Base-by-base conservation (phyloP, 2,113 vertebrate genomes). In the Hypocryptadius cinnamomeus region DNA sequence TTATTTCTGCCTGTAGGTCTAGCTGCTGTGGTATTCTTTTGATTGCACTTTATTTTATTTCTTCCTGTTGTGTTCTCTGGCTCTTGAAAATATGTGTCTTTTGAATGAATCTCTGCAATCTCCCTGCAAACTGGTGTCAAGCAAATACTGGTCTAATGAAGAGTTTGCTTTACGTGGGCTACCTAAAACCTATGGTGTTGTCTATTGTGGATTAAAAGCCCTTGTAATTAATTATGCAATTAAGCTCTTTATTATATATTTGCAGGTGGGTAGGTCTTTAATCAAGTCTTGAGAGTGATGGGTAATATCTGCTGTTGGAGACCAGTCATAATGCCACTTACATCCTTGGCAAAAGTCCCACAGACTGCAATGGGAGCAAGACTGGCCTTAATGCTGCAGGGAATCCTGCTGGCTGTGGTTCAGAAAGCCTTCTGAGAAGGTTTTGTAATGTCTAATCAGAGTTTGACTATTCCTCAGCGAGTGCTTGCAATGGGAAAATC, bases 131-230 rank as follows among this genome's bases (percentile, higher is more conserved):
- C 8, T 8, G 22, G 48, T 56, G 40, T 42, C 42, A 25, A 44
- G n/a, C 9, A 87, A 85, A 81, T 60, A 37, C n/a, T 40, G 65
- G 61, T 79, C 51, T 81, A 91, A 91, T 71, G 72, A 86, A 88
- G 68, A 72, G 64, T 47, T 80, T 84, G 56, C 51, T 72, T 25
- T 40, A 56, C 44, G 45, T 42, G 42, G 42, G 50, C 65, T 84
- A 68, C 79, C 95, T 97, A 96, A 97, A 98, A 96, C 97, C 85
- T 94, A 96, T 93, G 94, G 92, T 40, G 85, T 68, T 83, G 91
- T 93, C 94, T 93, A 44, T 45, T 71, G 85, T 68, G 53, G 74
- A 89, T 95, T 96, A 87, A 97, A 94, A 83, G 35, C 40, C 51
- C 30, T 93, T 47, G 77, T 94, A 96, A 94, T 96, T 94, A 92